Percentiles rank a stretch among this genome's conserved stretches.
phyloP scores from a whole-genome alignment of 2,113 vertebrate genomes.

The Forbesichthys papilliferus region DNA sequence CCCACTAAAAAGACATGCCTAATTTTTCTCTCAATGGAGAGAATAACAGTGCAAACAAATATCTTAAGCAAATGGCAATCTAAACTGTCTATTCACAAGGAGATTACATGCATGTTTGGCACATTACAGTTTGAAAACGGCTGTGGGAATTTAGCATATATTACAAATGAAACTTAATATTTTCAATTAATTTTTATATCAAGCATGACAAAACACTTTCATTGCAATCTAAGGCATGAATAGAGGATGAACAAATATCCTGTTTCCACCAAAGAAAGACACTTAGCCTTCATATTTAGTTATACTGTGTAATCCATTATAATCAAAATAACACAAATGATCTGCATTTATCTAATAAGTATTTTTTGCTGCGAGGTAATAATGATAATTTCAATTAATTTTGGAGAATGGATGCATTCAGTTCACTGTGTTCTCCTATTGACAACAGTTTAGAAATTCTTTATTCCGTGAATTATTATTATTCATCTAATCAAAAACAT shows the following conservation, averaged over 20 bases:
- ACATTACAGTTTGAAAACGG: constrained; percentile 51
- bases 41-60: constrained; percentile 61
- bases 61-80: constrained; percentile 53
- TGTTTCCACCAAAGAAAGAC: constrained; percentile 58
- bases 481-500: too few relatives aligned
- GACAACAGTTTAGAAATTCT: too few relatives aligned
- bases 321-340: constrained; percentile 9
- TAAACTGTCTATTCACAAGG: constrained; percentile 54
- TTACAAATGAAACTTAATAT: constrained; percentile 42
- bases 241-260: constrained; percentile 72
- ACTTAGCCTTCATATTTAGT: constrained; percentile 42
- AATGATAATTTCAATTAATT: too few relatives aligned
- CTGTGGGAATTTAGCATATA: constrained; percentile 51
- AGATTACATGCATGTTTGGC: constrained; percentile 52
- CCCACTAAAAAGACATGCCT: constrained; percentile 56
- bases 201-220: constrained; percentile 51
- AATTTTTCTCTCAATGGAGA: constrained; percentile 54
- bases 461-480: background rate
- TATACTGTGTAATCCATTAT: constrained; percentile 6
- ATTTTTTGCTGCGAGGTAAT: too few relatives aligned
- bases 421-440: too few relatives aligned
- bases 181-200: constrained; percentile 63
- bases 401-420: too few relatives aligned
- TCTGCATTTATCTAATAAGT: background rate
- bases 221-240: constrained; percentile 18